Evolutionary conservation across 2,113 vertebrate species (phyloP).

Genomic region (Tor tambroides): DNA sequence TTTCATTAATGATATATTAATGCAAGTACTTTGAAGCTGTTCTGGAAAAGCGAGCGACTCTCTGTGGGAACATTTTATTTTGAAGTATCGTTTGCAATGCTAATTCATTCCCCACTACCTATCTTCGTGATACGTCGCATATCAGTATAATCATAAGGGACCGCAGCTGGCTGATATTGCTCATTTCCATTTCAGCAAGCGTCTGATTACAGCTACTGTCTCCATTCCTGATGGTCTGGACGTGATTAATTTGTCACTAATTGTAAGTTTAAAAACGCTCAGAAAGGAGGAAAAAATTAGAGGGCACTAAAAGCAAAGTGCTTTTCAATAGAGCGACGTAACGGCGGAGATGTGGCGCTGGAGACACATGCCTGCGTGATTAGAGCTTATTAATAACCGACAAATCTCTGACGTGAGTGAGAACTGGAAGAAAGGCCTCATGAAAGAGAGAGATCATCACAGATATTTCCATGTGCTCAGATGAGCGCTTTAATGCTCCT

Average conservation of each 20-base stretch:
- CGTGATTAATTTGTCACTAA: constrained; percentile 78
- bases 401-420: constrained; percentile 26
- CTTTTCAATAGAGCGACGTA: constrained; percentile 31
- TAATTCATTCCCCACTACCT: constrained; percentile 8
- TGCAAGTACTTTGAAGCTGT: neutral
- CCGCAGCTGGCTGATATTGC: constrained; percentile 28
- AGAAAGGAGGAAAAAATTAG: constrained; percentile 36
- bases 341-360: constrained; percentile 42
- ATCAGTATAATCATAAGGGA: constrained; percentile 42
- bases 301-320: constrained; percentile 69
- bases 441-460: constrained; percentile 33
- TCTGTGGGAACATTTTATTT: constrained; percentile 13
- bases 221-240: constrained; percentile 57
- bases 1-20: constrained; percentile 9
- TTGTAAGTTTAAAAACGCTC: constrained; percentile 75
- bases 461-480: constrained; percentile 3
- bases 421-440: constrained; percentile 6
- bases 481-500: neutral
- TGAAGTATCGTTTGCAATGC: constrained; percentile 11
- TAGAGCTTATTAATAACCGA: constrained; percentile 60
- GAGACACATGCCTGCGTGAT: constrained; percentile 69
- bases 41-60: neutral
- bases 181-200: constrained; percentile 48
- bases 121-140: constrained; percentile 3
- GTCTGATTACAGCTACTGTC: constrained; percentile 48